Evolutionary conservation across 2,113 vertebrate species (phyloP).

Genomic region (Petroica traversi): DNA sequence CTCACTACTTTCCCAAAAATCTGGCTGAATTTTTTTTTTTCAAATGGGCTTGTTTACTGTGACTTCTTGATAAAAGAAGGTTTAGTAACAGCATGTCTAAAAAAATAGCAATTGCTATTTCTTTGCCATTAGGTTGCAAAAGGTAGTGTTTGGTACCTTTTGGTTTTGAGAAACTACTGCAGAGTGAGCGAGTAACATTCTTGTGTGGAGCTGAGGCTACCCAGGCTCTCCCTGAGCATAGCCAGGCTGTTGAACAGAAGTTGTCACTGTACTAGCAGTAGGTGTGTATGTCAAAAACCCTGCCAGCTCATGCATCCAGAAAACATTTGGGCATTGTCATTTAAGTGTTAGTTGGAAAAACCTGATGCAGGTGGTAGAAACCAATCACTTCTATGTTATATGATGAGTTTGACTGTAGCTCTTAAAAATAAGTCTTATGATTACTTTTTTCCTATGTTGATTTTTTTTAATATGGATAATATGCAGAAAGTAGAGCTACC

Average conservation of each 20-base stretch:
- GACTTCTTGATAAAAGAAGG: background rate
- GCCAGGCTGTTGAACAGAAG: background rate
- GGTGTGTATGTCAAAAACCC: background rate
- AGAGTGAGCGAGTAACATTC: background rate
- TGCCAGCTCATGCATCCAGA: background rate
- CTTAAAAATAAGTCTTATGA: background rate
- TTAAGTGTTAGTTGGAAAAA: background rate
- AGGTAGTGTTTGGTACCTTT: background rate
- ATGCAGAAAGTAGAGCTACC: background rate
- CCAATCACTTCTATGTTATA: too few relatives aligned
- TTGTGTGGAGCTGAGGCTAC: background rate
- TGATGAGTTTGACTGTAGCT: background rate
- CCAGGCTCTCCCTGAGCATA: background rate
- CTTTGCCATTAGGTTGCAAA: background rate
- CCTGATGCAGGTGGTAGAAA: background rate
- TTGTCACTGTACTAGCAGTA: background rate
- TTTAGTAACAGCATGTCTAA: background rate
- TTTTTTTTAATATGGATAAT: background rate
- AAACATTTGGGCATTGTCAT: background rate
- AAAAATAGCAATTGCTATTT: background rate
- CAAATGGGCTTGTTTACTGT: background rate
- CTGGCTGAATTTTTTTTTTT: background rate
- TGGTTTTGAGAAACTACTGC: background rate
- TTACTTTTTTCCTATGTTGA: background rate
- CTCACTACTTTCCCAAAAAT: background rate